phyloP scores from a whole-genome alignment of 2,113 vertebrate species.

The Thryonomys swinderianus region DNA sequence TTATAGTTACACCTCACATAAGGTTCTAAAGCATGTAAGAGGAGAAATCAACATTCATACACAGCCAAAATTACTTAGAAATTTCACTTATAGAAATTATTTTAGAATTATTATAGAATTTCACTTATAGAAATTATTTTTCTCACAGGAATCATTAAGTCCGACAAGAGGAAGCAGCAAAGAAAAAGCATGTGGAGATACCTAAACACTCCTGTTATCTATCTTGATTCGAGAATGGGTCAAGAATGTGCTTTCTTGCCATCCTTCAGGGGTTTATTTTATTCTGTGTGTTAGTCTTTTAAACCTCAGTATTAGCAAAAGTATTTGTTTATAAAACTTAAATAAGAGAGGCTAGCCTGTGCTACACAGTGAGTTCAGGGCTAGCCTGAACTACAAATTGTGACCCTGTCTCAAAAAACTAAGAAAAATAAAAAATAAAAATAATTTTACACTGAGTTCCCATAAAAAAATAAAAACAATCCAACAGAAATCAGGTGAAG shows the following conservation, averaged over 20 bases:
- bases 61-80: background rate
- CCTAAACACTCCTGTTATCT: background rate
- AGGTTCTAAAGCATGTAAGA: conserved; percentile 9
- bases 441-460: too few species aligned
- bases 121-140: background rate
- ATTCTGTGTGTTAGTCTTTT: background rate
- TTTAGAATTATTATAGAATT: too few species aligned
- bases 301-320: background rate
- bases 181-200: background rate
- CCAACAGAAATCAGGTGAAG: too few species aligned
- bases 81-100: too few species aligned
- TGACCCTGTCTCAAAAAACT: too few species aligned
- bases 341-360: background rate
- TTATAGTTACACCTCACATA: background rate
- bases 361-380: too few species aligned
- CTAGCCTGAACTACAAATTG: too few species aligned
- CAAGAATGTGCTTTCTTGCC: background rate
- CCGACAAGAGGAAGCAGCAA: background rate
- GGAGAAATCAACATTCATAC: background rate
- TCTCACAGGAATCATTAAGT: background rate
- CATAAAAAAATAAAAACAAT: too few species aligned
- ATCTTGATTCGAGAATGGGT: background rate
- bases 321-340: background rate
- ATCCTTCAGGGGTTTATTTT: background rate
- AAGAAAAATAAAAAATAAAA: too few species aligned